Conservation (phyloP, 2,797 vertebrate genomes). For the Nothura maculosa region DNA sequence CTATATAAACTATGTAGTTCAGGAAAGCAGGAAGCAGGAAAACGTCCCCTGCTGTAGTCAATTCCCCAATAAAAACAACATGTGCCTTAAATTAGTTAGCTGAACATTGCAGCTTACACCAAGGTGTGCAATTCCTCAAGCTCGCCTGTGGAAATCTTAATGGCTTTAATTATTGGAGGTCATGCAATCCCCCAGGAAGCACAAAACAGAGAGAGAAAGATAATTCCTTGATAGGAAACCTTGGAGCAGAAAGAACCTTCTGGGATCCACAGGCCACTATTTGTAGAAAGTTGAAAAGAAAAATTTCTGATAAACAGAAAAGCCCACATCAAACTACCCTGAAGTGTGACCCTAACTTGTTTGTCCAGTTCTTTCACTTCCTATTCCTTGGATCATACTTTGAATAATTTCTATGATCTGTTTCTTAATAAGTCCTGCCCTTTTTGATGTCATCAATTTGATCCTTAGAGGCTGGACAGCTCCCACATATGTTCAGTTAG, state of each 20-base stretch:
- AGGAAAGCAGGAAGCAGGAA: slow-evolving; percentile 2
- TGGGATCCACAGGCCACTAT: rapidly evolving
- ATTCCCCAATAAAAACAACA: background rate
- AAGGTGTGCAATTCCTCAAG: slow-evolving; percentile 35
- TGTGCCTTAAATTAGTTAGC: background rate
- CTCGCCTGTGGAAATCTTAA: slow-evolving; percentile 12
- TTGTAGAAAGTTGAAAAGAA: background rate
- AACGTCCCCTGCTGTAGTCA: background rate
- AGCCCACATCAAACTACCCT: background rate
- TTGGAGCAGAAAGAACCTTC: background rate
- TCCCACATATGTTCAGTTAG: slow-evolving; percentile 4
- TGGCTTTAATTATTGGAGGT: background rate
- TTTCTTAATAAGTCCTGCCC: slow-evolving; percentile 30
- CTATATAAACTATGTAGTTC: background rate
- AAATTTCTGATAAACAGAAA: background rate
- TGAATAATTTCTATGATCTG: slow-evolving; percentile 12
- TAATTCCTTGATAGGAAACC: background rate
- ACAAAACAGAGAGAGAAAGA: background rate
- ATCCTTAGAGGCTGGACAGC: slow-evolving; percentile 63
- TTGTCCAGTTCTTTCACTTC: slow-evolving; percentile 52
- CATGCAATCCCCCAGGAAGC: background rate
- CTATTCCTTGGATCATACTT: slow-evolving; percentile 47
- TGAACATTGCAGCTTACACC: background rate
- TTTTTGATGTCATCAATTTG: slow-evolving; percentile 19
- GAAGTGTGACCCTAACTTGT: background rate